Percentiles rank a stretch among this genome's conserved stretches.
Evolutionary conservation across 53 echinoderm and acorn worm genomes (phyloP).

Genomic region (Henricia sp.): DNA sequence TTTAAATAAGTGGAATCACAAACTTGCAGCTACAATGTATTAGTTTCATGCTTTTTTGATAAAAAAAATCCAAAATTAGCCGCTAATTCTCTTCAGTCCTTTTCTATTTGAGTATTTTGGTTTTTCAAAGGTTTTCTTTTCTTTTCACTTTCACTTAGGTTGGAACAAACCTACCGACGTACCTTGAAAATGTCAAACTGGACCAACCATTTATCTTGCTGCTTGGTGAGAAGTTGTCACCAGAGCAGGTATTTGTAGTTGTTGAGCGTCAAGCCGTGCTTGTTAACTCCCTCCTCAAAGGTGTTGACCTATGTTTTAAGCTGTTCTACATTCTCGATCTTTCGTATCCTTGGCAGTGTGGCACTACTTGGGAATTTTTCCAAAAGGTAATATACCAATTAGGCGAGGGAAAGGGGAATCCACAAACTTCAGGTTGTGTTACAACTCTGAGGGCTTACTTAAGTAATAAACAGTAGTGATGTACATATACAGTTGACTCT

Average conservation of each 20-base stretch:
- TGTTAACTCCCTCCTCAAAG: constrained; percentile 35
- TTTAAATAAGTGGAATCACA: constrained; percentile 10
- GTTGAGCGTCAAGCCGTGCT: constrained; percentile 51
- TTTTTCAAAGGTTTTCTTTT: constrained; percentile 12
- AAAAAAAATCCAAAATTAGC: constrained; percentile 19
- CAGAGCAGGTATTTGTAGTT: constrained; percentile 47
- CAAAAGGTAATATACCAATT: constrained; percentile 54
- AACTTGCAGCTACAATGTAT: constrained; percentile 15
- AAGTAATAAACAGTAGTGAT: not conserved
- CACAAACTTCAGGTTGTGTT: constrained; percentile 17
- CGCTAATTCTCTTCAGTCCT: constrained; percentile 16
- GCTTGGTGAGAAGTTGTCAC: constrained; percentile 21
- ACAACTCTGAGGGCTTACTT: constrained; percentile 24
- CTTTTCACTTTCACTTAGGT: constrained; percentile 36
- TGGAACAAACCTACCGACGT: constrained; percentile 59
- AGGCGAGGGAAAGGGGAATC: constrained; percentile 30
- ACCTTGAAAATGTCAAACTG: constrained; percentile 42
- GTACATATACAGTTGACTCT: constrained; percentile 10
- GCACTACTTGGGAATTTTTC: constrained; percentile 58
- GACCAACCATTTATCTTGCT: constrained; percentile 36
- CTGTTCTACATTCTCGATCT: constrained; percentile 59
- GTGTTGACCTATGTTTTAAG: constrained; percentile 60
- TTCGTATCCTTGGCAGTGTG: constrained; percentile 55
- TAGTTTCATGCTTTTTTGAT: constrained; percentile 25
- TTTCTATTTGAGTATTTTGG: constrained; percentile 15